Conservation (phyloP, 2,113 vertebrate genomes). For the Poeciliopsis prolifica region DNA sequence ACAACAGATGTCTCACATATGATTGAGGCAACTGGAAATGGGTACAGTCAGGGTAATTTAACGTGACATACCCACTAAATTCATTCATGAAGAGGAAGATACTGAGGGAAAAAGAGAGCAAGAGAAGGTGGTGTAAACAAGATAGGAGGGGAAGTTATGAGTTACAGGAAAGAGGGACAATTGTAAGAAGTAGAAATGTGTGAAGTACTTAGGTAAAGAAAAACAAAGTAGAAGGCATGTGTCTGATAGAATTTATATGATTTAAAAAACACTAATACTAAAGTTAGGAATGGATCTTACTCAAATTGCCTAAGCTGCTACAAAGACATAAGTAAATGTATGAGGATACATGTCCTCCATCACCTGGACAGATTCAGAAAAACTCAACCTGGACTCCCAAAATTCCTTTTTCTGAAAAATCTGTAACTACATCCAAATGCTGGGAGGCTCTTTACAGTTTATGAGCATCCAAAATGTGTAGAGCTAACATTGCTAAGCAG, state of each 20-base stretch:
- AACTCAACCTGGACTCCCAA: neutral
- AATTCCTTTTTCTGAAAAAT: neutral
- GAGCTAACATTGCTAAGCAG: neutral
- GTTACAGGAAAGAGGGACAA: neutral
- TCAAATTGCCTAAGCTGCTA: neutral
- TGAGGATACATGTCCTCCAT: neutral
- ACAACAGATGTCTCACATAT: constrained; percentile 53
- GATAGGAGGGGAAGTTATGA: neutral
- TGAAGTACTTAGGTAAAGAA: constrained; percentile 15
- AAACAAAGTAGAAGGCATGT: neutral
- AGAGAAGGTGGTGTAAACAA: neutral
- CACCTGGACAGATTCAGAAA: neutral
- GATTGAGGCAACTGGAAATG: constrained; percentile 70
- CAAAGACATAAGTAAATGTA: no score
- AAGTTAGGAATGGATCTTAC: neutral
- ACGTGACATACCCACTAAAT: constrained; percentile 53
- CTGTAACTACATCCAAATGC: neutral
- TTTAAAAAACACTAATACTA: neutral
- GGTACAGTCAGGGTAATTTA: constrained; percentile 67
- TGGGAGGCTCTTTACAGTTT: neutral
- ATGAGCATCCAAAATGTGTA: neutral
- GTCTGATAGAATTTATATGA: neutral
- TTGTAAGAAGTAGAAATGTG: constrained; percentile 11
- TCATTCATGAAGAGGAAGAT: constrained; percentile 35
- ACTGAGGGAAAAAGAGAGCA: constrained; percentile 2